Percentiles rank a stretch among this genome's conserved stretches.
phyloP scores from a whole-genome alignment of 2,888 invertebrate genomes.

The Pristionchus exspectatus region DNA sequence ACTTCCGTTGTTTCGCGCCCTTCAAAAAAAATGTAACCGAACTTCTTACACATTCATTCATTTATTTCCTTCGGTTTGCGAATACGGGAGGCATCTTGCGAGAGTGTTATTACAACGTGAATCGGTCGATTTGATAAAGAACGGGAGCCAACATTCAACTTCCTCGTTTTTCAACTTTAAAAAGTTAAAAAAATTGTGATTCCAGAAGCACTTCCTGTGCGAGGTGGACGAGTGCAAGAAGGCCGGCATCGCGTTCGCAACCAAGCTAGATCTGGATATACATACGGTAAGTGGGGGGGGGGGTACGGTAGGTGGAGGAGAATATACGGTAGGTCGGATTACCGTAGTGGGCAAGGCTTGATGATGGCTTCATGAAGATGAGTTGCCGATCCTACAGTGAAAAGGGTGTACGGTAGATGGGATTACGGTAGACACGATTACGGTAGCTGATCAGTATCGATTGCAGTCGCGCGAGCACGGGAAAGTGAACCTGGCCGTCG shows the following conservation, averaged over 20 bases:
- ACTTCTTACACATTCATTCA: too few relatives aligned
- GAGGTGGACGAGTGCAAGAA: constrained; percentile 67
- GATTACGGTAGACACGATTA: not conserved
- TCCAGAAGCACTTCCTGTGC: constrained; percentile 67
- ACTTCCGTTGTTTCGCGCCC: not conserved
- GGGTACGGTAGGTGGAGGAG: not conserved
- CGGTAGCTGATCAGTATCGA: not conserved
- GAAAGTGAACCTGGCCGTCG: constrained; percentile 30
- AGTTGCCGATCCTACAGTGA: not conserved
- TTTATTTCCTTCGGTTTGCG: too few relatives aligned
- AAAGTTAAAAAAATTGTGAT: not conserved
- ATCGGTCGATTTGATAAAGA: too few relatives aligned
- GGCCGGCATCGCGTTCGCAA: constrained; percentile 75
- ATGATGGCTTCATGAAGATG: not conserved
- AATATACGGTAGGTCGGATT: not conserved
- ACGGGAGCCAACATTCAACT: too few relatives aligned
- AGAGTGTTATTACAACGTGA: too few relatives aligned
- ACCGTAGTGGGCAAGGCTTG: not conserved
- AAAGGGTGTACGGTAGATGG: not conserved
- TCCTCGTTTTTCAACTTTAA: too few relatives aligned
- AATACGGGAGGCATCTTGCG: too few relatives aligned
- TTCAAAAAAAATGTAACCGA: too few relatives aligned
- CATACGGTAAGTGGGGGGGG: constrained; percentile 57
- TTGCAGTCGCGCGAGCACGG: constrained; percentile 53
- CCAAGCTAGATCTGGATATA: constrained; percentile 71